Base-by-base conservation (phyloP, 1,140 invertebrate genomes). In the Zaprionus davidi region DNA sequence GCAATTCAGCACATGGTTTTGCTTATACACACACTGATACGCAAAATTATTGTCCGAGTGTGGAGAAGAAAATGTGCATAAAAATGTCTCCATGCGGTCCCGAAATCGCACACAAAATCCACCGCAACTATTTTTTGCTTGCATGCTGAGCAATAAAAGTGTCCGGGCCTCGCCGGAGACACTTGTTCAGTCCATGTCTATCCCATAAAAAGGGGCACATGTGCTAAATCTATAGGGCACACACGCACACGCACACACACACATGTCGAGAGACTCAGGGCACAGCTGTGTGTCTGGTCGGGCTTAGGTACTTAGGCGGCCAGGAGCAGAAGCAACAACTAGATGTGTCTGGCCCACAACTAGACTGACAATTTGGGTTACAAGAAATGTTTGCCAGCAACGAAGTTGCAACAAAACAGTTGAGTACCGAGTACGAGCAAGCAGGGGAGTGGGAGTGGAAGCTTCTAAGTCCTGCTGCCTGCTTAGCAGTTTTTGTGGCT, bases 61-160 rank as follows among this genome's bases (percentile, higher is more conserved):
- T 20, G 46, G 36, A 34, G 44, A 28, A 12, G 46, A 36, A 44
- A 44, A 55, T 78, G 55, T 79, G 71, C 71, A 84, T 84, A 71
- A 84, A 82, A 84, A 71, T 78, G 75, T 78, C 71, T 70, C 75
- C 58, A 78, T 78, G 63, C 53, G 56, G 59, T 62, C 44, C 59
- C 55, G 36, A 73, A 80, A 79, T 76, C 80, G 65, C 78, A 82
- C 84, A 88, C 84, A 78, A 81, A 86, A 87, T 87, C 84, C 85
- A 87, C 84, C 84, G 78, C 84, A 87, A 87, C 85, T 87, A 88
- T 81, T 82, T 87, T 88, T 82, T 88, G 65, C 78, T 79, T 76
- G 78, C 84, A 76, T 81, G 85, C 84, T 84, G 84, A 41, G 84
- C 84, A 87, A 87, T 87, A 87, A 87, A 88, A 84, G 84, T 87